Percentiles rank a stretch among this genome's conserved stretches.
Evolutionary conservation across 2,113 vertebrate genomes (phyloP).

Genomic region (Hucho hucho): DNA sequence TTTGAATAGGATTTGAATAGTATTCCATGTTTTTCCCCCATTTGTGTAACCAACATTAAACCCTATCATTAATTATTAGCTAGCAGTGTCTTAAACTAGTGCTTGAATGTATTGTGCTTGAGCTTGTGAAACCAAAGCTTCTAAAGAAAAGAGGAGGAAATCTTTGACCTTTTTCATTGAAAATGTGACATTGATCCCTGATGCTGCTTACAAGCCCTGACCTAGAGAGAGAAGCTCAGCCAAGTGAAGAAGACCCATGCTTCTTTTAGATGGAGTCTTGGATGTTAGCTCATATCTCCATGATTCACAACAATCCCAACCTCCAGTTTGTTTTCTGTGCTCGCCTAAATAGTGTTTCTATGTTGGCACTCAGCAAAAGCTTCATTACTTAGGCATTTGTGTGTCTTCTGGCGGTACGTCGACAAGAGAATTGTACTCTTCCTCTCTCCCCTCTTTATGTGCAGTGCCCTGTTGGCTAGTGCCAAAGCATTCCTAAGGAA

Average conservation of each 20-base stretch:
- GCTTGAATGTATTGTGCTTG: neutral
- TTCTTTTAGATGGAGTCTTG: neutral
- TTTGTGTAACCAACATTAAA: no score
- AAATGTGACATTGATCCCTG: neutral
- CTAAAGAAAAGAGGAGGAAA: neutral
- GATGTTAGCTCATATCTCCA: neutral
- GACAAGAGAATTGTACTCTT: neutral
- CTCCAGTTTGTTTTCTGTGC: neutral
- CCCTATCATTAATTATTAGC: neutral
- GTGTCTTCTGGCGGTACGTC: neutral
- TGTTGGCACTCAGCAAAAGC: neutral
- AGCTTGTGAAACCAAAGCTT: neutral
- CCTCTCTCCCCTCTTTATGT: neutral
- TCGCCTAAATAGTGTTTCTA: neutral
- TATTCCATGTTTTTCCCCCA: no score
- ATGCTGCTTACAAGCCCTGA: neutral
- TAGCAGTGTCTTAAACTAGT: neutral
- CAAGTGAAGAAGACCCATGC: neutral
- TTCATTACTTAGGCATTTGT: neutral
- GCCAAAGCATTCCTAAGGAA: slow-evolving; percentile 16
- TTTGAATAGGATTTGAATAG: no score
- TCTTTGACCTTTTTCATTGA: neutral
- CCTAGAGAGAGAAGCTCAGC: slow-evolving; percentile 10
- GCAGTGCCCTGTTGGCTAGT: slow-evolving; percentile 1
- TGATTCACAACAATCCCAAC: neutral